Evolutionary conservation across 1,140 invertebrate genomes (phyloP), one percentile per base, ranked within the genome.

Genomic region (Euborellia annulipes): DNA sequence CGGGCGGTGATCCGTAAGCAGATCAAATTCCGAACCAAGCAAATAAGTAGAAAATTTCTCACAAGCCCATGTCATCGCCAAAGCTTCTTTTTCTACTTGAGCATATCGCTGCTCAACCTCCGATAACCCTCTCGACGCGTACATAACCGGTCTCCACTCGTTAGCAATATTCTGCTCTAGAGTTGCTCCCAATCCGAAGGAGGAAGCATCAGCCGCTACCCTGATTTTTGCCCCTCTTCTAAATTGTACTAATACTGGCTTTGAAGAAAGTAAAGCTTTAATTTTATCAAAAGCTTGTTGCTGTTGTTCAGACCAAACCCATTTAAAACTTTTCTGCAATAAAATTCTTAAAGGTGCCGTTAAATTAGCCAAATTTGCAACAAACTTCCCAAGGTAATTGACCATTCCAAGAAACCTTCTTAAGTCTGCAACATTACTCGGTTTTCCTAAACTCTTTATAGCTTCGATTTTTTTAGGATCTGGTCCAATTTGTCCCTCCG

Each of bases 1-100:
- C 36, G n/a, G 36, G 8, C 19, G 16, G 36, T 38, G 36, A n/a
- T 38, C 36, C 6, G 36, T 38, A 14, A 38, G 19, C 19, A 38
- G 16, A 17, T 8, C 19, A 18, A 38, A 38, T 18, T 18, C 19
- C 19, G 36, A 17, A 18, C 36, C 36, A 14, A 38, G n/a, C 13
- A 38, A 14, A 38, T 38, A 38, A 38, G 16, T 18, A 8, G 14
- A 4, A 18, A 38, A 38, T 18, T 38, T 38, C 36, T 38, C 4
- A 18, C 36, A 38, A 18, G 36, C n/a, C 36, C 36, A 38, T 8
- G 36, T 38, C 14, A 63, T 59, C 9, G 53, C 56, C 3, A 58
- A 34, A 11, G 58, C 47, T 49, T 63, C 60, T 47, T 63, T 63
- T 54, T 63, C 57, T 14, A 63, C 57, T 43, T 61, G 54, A 8